phyloP scores from a whole-genome alignment of 2,113 vertebrate genomes.

The Ochotona curzoniae region DNA sequence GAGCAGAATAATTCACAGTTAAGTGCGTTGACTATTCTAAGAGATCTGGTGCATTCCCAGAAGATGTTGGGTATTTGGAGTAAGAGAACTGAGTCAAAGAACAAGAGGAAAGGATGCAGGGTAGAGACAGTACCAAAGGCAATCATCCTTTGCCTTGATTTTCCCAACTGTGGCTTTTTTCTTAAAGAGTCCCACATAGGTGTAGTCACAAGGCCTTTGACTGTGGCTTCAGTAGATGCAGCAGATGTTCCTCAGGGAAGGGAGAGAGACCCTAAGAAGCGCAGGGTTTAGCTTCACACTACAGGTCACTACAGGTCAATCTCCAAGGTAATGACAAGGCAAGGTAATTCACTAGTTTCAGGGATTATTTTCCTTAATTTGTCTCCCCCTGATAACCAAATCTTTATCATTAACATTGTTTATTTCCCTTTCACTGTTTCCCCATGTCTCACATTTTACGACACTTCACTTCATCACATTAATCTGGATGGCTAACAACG shows the following conservation, averaged over 20 bases:
- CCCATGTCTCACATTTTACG: not conserved
- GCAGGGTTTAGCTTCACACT: not conserved
- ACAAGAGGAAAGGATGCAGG: not conserved
- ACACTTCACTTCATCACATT: not conserved
- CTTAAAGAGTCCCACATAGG: not conserved
- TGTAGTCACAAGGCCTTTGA: not conserved
- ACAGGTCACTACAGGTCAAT: not conserved
- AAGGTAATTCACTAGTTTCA: conserved; percentile 52
- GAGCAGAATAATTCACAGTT: not conserved
- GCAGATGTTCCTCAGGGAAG: not conserved
- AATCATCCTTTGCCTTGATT: not conserved
- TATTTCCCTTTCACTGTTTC: conserved; percentile 41
- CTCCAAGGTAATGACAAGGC: not conserved
- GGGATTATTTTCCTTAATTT: not conserved
- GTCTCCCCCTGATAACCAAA: conserved; percentile 22
- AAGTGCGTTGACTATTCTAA: not conserved
- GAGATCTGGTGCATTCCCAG: not conserved
- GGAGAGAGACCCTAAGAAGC: not conserved
- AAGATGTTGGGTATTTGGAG: too few species aligned
- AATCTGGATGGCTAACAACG: not conserved
- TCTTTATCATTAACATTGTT: not conserved
- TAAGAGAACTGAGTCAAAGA: not conserved
- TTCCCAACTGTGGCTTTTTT: not conserved
- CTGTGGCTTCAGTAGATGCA: not conserved
- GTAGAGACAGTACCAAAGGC: not conserved